Conservation (phyloP, 1,140 invertebrate species). For the Rhopalosiphum maidis region DNA sequence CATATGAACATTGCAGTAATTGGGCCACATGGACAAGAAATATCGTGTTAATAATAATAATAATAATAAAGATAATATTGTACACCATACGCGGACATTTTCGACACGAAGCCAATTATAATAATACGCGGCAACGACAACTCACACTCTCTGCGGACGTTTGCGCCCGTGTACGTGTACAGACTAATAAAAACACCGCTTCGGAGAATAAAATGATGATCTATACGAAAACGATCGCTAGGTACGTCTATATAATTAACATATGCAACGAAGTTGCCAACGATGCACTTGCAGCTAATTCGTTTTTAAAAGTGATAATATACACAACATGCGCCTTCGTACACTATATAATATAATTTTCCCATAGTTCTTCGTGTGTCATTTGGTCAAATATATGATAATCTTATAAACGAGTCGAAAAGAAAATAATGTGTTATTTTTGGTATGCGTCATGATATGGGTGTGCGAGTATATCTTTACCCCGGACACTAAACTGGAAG, state of each 20-base stretch:
- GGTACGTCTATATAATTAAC: neutral
- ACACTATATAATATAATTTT: neutral
- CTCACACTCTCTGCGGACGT: neutral
- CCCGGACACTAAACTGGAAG: no score
- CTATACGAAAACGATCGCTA: neutral
- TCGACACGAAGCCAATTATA: conserved; percentile 20
- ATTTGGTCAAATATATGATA: neutral
- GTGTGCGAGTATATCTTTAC: neutral
- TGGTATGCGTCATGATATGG: neutral
- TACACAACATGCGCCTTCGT: neutral
- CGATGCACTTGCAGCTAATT: neutral
- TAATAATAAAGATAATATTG: neutral
- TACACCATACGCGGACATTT: neutral
- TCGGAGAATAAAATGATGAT: neutral
- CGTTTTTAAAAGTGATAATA: neutral
- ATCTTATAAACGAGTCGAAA: neutral
- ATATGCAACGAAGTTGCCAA: neutral
- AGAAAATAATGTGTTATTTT: neutral
- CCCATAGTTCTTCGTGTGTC: neutral
- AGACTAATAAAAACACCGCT: neutral
- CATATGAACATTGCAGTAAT: neutral
- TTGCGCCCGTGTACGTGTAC: neutral
- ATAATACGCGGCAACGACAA: neutral
- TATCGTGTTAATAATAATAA: neutral
- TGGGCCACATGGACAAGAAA: neutral